These are phyloP conservation scores for Solea senegalensis DNA, from an alignment of 2,113 vertebrate genomes.

Conservation along the genomic window DNA sequence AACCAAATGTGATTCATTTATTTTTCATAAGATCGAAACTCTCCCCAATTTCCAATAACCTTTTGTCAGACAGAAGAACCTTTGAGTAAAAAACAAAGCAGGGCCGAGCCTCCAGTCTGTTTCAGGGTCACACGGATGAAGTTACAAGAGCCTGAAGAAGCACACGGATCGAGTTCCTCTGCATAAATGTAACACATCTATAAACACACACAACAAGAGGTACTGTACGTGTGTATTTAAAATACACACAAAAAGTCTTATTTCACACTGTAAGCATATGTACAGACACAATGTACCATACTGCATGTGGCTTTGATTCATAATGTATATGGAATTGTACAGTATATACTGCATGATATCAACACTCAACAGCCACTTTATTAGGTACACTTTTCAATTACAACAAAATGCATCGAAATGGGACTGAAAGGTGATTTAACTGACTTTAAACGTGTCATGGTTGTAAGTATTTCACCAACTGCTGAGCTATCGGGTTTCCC, in stretches of 20 bases:
- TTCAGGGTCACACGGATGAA: slow-evolving; percentile 49
- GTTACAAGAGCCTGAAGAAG: slow-evolving; percentile 44
- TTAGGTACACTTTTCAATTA: too few species aligned
- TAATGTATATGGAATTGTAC: background rate
- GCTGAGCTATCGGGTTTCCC: too few species aligned
- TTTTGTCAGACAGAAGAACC: slow-evolving; percentile 27
- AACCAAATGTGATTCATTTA: background rate
- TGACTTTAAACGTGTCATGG: too few species aligned
- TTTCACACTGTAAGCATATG: background rate
- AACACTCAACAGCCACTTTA: too few species aligned
- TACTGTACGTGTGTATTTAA: background rate
- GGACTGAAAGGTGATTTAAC: too few species aligned
- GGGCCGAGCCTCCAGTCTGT: slow-evolving; percentile 5
- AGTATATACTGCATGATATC: too few species aligned
- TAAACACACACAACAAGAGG: slow-evolving; percentile 6
- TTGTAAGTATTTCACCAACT: too few species aligned
- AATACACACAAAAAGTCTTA: slow-evolving; percentile 4
- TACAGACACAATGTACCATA: background rate
- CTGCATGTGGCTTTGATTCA: background rate
- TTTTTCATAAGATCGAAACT: slow-evolving; percentile 14
- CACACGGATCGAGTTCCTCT: slow-evolving; percentile 51
- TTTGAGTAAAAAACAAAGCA: slow-evolving; percentile 31
- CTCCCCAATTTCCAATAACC: slow-evolving; percentile 2
- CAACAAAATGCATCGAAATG: too few species aligned
- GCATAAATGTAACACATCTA: slow-evolving; percentile 19